Base-by-base conservation (phyloP, 2,888 invertebrate species). In the Stenoptilia bipunctidactyla region DNA sequence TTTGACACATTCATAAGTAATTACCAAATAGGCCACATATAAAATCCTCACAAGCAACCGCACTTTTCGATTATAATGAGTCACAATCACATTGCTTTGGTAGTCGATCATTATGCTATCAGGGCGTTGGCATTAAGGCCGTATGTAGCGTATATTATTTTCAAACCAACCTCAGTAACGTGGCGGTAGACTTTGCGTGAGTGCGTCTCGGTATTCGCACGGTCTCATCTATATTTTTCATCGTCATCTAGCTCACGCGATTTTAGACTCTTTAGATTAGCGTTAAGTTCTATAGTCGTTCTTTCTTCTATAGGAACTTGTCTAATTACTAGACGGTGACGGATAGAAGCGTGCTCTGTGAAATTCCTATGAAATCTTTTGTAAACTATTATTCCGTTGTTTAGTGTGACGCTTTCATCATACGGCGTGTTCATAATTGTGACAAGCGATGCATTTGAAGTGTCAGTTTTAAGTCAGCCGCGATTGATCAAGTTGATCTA, bases 341-440 rank as follows among this genome's bases (percentile, higher is more conserved):
- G 71, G 67, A 73, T 69, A 56, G 61, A 59, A 54, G 62, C 65
- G 67, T 69, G 70, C 57, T 64, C 67, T 71, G 73, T 62, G 68
- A 74, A 75, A 74, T 74, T 71, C 63, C 69, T 69, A 60, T 69
- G 69, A 72, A 69, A 72, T 72, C 60, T 69, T 66, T 59, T 56
- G 56, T 48, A 53, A 49, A 56, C 56, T 55, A 57, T 56, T 56
- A 58, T 58, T 56, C 59, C 50, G 37, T 44, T 40, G 41, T 39
- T 44, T 58, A 56, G 55, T 55, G 53, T 54, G 46, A 52, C 52
- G 48, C 51, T 56, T 60, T 61, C 49, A 50, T 52, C 30, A 30
- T 30, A 30, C n/a, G n/a, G 20, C 20, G 4, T 50, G 34, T 45
- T 27, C 33, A 37, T 39, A 30, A 5, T n/a, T 10, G 30, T 30